phyloP scores from a whole-genome alignment of 64 coral and sea anemone genomes.

The Acropora tenuis region DNA sequence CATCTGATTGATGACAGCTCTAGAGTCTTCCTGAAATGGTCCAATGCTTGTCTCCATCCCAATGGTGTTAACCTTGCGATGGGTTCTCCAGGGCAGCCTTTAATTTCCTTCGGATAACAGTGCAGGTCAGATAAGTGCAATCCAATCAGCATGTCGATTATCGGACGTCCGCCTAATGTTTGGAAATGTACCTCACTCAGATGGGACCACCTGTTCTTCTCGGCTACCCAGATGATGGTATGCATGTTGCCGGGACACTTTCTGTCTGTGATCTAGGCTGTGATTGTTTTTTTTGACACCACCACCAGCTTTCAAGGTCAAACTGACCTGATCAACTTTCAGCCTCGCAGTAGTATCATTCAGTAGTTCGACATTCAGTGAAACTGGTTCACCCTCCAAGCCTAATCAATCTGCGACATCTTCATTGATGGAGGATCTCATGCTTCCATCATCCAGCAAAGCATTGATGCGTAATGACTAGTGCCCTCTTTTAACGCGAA shows the following conservation, averaged over 20 bases:
- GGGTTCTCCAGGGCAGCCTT: conserved; percentile 50
- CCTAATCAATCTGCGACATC: background rate
- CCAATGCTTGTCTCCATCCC: conserved; percentile 63
- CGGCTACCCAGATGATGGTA: too few species aligned
- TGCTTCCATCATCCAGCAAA: background rate
- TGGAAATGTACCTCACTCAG: background rate
- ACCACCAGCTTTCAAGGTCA: background rate
- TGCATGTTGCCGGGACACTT: background rate
- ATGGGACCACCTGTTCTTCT: background rate
- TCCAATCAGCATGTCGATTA: background rate
- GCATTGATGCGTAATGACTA: background rate
- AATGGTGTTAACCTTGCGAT: background rate
- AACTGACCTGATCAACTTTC: background rate
- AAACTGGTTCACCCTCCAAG: background rate
- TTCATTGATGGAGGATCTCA: background rate
- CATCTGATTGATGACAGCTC: background rate
- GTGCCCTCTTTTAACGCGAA: background rate
- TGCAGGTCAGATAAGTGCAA: background rate
- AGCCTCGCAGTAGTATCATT: background rate
- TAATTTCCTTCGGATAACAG: conserved; percentile 44
- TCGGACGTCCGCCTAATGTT: background rate
- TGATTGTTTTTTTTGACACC: background rate
- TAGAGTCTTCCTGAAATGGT: background rate
- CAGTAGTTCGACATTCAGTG: background rate
- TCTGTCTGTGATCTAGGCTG: background rate